These are phyloP conservation scores for Cephus spinipes DNA, from an alignment of 2,888 invertebrate species.

Conservation along the genomic window DNA sequence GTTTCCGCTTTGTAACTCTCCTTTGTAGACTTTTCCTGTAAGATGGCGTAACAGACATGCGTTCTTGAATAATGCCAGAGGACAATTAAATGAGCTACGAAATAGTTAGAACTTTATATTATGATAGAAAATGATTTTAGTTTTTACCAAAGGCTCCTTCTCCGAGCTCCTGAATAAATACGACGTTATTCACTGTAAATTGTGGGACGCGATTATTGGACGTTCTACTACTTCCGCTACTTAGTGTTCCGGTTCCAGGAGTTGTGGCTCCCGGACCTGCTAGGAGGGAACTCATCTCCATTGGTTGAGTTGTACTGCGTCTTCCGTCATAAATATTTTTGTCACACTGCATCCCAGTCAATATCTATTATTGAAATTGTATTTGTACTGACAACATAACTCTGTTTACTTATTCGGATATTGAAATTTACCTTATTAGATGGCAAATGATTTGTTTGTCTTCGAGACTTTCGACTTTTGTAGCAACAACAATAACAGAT, in stretches of 20 bases:
- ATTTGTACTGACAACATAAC: background rate
- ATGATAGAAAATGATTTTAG: constrained; percentile 1
- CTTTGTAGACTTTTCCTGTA: constrained; percentile 91
- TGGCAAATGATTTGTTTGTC: constrained; percentile 59
- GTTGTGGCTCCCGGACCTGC: constrained; percentile 70
- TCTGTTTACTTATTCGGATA: background rate
- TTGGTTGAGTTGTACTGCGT: constrained; percentile 79
- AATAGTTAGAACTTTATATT: constrained; percentile 4
- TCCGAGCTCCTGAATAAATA: constrained; percentile 91
- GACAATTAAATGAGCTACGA: background rate
- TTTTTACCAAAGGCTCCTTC: constrained; percentile 92
- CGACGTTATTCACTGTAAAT: constrained; percentile 85
- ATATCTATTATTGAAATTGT: constrained; percentile 43
- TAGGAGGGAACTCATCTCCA: constrained; percentile 87
- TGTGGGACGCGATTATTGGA: constrained; percentile 81
- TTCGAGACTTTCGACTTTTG: constrained; percentile 54
- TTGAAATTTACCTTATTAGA: constrained; percentile 55
- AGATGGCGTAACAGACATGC: constrained; percentile 16
- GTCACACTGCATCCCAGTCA: constrained; percentile 66
- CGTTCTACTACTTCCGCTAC: constrained; percentile 66
- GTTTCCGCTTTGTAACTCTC: constrained; percentile 79
- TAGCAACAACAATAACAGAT: constrained; percentile 75
- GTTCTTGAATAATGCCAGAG: constrained; percentile 6
- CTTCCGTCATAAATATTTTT: constrained; percentile 85
- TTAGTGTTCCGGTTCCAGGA: constrained; percentile 68